Base-by-base conservation (phyloP, 1,140 invertebrate species). In the Philotrypesis tridentata region DNA sequence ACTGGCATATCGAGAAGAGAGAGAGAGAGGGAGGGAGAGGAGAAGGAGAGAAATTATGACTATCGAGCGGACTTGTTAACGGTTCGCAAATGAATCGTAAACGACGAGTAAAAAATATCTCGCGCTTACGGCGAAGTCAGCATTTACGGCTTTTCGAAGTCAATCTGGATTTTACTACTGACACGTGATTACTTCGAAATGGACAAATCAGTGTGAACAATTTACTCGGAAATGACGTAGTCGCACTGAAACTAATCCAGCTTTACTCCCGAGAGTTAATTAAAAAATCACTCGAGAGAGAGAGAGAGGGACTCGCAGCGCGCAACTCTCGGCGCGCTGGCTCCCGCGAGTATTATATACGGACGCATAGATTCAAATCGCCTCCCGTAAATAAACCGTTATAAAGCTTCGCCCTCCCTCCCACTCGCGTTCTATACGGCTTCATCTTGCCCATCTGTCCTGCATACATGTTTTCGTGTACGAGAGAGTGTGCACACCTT, bases 401-500 rank as follows among this genome's bases (percentile, higher is more conserved):
- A 76, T 83, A 83, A 84, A 85, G 33, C 76, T 37, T 80, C 77
- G 65, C 21, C n/a, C n/a, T n/a, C 48, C 4, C 17, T 3, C 33
- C 4, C 33, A 5, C 33, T 37, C 3, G 33, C 33, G 9, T 37
- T 37, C 4, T 5, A 37, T n/a, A n/a, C n/a, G n/a, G n/a, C n/a
- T n/a, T n/a, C n/a, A n/a, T n/a, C n/a, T n/a, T n/a, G n/a, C n/a
- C n/a, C n/a, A n/a, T n/a, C n/a, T n/a, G 40, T 43, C 40, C 14
- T 14, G 21, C 48, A 17, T 55, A 5, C 17, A 55, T 48, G 17
- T 48, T 17, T 2, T 14, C n/a, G n/a, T n/a, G n/a, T 48, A 17
- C 14, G 0, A 17, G n/a, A 6, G 21, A 0, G 21, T 55, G n/a
- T 3, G 14, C 5, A 55, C 21, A n/a, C 48, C 4, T n/a, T 17